A percentile compares a stretch with the other conserved stretches of the same genome.
Conservation (phyloP, 2,113 vertebrate species). For the Albula glossodonta region DNA sequence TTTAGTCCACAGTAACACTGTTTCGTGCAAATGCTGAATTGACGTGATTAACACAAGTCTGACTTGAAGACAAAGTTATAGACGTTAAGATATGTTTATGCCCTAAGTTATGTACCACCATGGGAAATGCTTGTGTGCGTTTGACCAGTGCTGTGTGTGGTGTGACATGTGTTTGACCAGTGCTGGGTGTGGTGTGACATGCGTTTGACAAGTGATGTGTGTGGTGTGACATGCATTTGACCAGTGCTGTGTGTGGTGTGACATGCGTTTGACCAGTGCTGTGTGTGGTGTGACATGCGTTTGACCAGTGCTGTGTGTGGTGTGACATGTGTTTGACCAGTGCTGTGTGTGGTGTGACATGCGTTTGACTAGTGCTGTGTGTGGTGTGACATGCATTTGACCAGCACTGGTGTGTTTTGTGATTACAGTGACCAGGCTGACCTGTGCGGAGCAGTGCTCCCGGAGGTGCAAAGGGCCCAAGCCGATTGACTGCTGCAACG, state of each 20-base stretch:
- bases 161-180: background rate
- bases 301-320: constrained; percentile 73
- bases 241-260: constrained; percentile 57
- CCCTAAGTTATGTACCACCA: too few relatives aligned
- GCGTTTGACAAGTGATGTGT: constrained; percentile 77
- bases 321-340: background rate
- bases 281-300: constrained; percentile 40
- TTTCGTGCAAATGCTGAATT: too few relatives aligned
- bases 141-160: too few relatives aligned
- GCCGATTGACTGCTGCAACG: constrained; percentile 94
- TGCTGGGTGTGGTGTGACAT: background rate
- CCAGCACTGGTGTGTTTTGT: background rate
- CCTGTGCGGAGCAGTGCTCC: constrained; percentile 94
- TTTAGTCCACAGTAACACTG: too few relatives aligned
- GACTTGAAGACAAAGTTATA: too few relatives aligned
- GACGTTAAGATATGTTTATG: too few relatives aligned
- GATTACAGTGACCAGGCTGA: constrained; percentile 83
- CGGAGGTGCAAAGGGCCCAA: constrained; percentile 85
- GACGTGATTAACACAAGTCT: too few relatives aligned
- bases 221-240: constrained; percentile 66
- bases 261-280: background rate
- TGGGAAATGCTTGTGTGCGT: too few relatives aligned
- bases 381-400: background rate
- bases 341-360: background rate
- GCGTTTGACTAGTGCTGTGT: background rate